Percentiles rank a stretch among this genome's conserved stretches.
Conservation (phyloP, 2,888 invertebrate species). For the Drosophila buzzatii region DNA sequence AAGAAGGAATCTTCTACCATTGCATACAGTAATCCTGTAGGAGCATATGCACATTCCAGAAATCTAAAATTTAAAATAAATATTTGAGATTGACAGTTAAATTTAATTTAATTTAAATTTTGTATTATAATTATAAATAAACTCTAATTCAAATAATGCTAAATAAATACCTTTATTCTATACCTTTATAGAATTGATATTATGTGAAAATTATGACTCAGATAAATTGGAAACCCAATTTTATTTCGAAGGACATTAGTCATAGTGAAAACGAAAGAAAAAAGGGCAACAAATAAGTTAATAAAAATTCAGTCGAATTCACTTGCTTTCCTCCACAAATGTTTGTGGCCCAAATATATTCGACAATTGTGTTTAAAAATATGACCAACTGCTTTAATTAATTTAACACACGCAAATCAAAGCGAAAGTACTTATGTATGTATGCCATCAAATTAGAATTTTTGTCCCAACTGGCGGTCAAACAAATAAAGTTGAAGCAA, state of each 20-base stretch:
- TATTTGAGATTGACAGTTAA: too few relatives aligned
- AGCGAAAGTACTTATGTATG: conserved; percentile 56
- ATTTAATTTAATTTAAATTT: too few relatives aligned
- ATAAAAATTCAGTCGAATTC: not conserved
- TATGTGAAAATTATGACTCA: not conserved
- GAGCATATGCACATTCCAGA: too few relatives aligned
- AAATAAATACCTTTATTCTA: too few relatives aligned
- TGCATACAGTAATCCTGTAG: too few relatives aligned
- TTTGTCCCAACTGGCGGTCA: conserved; percentile 48
- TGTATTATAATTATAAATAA: not conserved
- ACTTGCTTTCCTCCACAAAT: not conserved
- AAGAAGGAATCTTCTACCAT: too few relatives aligned
- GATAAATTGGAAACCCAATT: not conserved
- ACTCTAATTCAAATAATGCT: not conserved
- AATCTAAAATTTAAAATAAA: too few relatives aligned
- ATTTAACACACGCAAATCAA: conserved; percentile 53
- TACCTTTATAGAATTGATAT: too few relatives aligned
- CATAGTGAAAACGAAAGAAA: not conserved
- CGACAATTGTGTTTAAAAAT: conserved; percentile 14
- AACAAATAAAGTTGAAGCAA: conserved; percentile 55
- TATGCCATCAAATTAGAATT: conserved; percentile 54
- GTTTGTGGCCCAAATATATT: conserved; percentile 4
- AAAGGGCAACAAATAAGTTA: not conserved
- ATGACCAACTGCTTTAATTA: conserved; percentile 28
- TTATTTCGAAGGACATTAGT: not conserved